These are phyloP conservation scores for Drosophila murphyi DNA, from an alignment of 1,140 invertebrate genomes.

Conservation along the genomic window DNA sequence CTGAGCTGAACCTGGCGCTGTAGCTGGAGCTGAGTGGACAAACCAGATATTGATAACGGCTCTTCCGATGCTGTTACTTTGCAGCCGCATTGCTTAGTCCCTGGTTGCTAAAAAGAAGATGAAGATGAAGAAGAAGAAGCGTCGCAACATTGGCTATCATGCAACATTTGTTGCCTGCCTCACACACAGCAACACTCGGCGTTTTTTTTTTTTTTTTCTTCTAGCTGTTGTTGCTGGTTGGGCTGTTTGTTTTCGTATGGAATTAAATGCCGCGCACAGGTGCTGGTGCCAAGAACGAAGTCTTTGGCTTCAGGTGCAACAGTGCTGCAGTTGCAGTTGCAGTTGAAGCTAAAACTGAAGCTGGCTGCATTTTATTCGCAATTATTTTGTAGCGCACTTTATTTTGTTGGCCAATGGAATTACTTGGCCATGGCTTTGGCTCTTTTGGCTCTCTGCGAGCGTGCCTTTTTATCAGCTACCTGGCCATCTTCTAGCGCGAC, in stretches of 20 bases:
- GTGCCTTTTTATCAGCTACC: constrained; percentile 38
- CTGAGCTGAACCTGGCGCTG: constrained; percentile 54
- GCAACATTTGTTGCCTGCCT: constrained; percentile 69
- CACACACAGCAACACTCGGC: constrained; percentile 58
- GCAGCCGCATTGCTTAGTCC: constrained; percentile 68
- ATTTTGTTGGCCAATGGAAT: constrained; percentile 63
- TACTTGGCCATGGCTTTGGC: constrained; percentile 49
- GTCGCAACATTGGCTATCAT: constrained; percentile 51
- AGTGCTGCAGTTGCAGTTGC: constrained; percentile 20
- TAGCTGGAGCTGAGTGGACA: constrained; percentile 74
- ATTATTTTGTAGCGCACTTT: constrained; percentile 80
- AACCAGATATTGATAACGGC: constrained; percentile 84
- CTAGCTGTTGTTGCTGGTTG: constrained; percentile 2
- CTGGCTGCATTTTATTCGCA: constrained; percentile 79
- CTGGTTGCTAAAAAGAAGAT: constrained; percentile 45
- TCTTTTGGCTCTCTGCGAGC: not conserved
- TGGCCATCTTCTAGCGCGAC: constrained; percentile 50
- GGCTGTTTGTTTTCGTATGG: constrained; percentile 78
- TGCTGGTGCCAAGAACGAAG: constrained; percentile 56
- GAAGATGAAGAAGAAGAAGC: constrained; percentile 18
- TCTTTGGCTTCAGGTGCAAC: constrained; percentile 65
- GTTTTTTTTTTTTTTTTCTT: constrained; percentile 12
- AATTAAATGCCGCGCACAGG: constrained; percentile 76
- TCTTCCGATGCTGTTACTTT: constrained; percentile 82
- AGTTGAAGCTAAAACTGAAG: constrained; percentile 14